A percentile compares a stretch with the other conserved stretches of the same genome.
These are phyloP conservation scores for Patella caerulea DNA, from an alignment of 2,888 invertebrate species.

Conservation along the genomic window DNA sequence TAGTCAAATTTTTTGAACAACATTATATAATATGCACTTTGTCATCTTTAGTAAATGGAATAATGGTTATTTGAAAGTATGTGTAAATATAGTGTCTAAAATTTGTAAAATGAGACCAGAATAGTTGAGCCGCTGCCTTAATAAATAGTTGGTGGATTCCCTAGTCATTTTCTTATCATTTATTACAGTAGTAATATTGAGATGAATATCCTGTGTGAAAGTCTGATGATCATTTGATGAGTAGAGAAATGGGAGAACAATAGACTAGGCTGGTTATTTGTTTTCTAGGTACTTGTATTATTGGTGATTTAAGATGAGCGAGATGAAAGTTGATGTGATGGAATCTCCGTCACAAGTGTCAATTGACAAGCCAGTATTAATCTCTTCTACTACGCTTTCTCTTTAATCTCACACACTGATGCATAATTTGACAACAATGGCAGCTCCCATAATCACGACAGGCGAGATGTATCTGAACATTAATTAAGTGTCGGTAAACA, in stretches of 20 bases:
- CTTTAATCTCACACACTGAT: slow-evolving; percentile 22
- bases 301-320: slow-evolving; percentile 17
- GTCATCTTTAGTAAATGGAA: no score
- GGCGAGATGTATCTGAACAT: slow-evolving; percentile 27
- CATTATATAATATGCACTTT: no score
- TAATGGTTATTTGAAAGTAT: no score
- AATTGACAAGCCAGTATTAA: slow-evolving; percentile 26
- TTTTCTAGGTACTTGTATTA: slow-evolving; percentile 7
- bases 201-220: no score
- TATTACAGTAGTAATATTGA: no score
- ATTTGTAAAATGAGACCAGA: no score
- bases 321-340: slow-evolving; percentile 24
- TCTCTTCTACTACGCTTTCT: slow-evolving; percentile 20
- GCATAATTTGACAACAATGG: slow-evolving; percentile 32
- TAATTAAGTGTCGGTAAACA: slow-evolving; percentile 33
- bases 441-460: slow-evolving; percentile 25
- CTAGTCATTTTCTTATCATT: no score
- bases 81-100: no score
- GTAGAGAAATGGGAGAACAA: not conserved
- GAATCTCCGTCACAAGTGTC: slow-evolving; percentile 20
- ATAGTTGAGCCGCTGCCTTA: no score
- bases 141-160: no score
- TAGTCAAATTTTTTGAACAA: no score
- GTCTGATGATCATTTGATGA: not conserved
- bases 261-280: not conserved